phyloP scores from a whole-genome alignment of 2,797 vertebrate genomes.

The Ctenosaura bakeri region DNA sequence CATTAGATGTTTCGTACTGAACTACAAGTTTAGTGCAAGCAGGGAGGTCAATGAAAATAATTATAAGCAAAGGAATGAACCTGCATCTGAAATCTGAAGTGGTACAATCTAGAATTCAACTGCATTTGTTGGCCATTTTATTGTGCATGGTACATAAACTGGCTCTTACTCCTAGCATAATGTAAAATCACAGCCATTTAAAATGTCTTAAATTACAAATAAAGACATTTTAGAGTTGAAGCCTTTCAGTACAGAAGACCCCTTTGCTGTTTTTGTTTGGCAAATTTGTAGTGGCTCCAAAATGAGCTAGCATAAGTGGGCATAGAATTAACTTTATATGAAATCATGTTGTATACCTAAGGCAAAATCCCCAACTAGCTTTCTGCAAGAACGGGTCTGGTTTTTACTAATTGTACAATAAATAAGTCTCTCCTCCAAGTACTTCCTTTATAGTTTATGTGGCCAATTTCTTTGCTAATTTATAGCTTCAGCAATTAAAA shows the following conservation, averaged over 20 bases:
- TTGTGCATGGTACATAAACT: background rate
- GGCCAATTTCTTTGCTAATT: conserved; percentile 56
- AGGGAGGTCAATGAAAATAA: background rate
- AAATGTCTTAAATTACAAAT: background rate
- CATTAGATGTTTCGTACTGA: too few species aligned
- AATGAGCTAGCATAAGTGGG: background rate
- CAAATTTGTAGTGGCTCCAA: conserved; percentile 17
- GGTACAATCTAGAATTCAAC: background rate
- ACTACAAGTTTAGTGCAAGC: background rate
- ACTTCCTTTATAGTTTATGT: conserved; percentile 54
- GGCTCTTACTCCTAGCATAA: background rate
- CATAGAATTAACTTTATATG: conserved; percentile 31
- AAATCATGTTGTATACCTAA: background rate
- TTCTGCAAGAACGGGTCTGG: conserved; percentile 30
- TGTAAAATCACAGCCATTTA: background rate
- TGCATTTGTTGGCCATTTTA: background rate
- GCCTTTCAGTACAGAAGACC: background rate
- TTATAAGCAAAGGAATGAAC: background rate
- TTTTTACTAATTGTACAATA: conserved; percentile 51
- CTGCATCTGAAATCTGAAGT: background rate
- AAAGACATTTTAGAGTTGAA: background rate
- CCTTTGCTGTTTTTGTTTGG: background rate
- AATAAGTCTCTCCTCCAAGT: conserved; percentile 44
- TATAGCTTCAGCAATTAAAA: conserved; percentile 52
- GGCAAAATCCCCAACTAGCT: conserved; percentile 40